Conservation (phyloP, 2,113 vertebrate genomes). For the Nibea albiflora region DNA sequence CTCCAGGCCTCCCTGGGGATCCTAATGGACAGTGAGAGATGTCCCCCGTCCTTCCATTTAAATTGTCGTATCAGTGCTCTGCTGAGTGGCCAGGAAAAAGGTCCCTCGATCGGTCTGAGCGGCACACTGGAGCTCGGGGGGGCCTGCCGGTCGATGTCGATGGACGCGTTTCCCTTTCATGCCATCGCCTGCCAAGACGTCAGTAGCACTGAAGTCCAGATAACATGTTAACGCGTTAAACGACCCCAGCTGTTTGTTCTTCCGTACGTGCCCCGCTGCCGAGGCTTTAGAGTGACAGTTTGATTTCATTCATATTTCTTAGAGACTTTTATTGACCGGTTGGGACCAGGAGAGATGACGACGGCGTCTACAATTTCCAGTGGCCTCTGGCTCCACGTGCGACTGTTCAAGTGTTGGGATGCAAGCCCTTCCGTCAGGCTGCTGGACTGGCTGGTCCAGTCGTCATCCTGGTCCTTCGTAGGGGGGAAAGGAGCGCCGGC, state of each 20-base stretch:
- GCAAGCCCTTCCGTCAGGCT: not conserved
- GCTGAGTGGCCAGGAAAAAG: conserved; percentile 37
- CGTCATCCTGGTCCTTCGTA: too few relatives aligned
- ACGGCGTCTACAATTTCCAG: not conserved
- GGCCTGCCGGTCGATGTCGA: conserved; percentile 34
- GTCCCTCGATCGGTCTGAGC: not conserved
- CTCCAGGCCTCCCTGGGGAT: not conserved
- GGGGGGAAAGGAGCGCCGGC: too few relatives aligned
- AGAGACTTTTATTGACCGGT: not conserved
- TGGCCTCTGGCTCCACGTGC: not conserved
- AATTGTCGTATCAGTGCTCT: conserved; percentile 22
- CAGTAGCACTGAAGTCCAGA: conserved; percentile 38
- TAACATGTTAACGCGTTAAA: conserved; percentile 13
- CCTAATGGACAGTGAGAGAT: conserved; percentile 48
- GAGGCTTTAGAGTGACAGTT: not conserved
- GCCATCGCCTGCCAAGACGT: conserved; percentile 48
- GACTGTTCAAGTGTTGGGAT: not conserved
- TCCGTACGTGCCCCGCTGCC: not conserved
- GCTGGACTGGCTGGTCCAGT: not conserved
- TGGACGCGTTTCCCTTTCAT: conserved; percentile 46
- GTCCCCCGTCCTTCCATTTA: conserved; percentile 26
- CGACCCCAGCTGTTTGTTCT: conserved; percentile 13
- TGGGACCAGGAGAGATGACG: not conserved
- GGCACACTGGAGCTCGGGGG: conserved; percentile 17
- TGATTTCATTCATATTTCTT: not conserved